Evolutionary conservation across 2,797 vertebrate species (phyloP), one percentile per base, ranked within the genome.

Genomic region (Nyctibius grandis): DNA sequence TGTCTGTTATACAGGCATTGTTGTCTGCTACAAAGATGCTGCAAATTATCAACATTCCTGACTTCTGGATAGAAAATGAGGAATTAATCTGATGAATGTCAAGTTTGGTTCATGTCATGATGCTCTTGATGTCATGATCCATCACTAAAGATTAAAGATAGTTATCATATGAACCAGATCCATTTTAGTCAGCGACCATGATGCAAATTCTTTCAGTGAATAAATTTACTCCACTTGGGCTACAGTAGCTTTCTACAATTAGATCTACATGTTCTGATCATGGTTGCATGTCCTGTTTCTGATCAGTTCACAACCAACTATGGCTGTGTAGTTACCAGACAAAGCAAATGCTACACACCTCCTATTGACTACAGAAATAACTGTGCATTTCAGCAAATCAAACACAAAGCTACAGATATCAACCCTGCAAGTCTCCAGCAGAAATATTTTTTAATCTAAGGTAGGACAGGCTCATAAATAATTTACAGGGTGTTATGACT

Each of bases 51-150:
- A 95, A 54, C 12, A 73, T 93, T 93, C 83, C 86, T 92, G 94
- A 91, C 88, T 97, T 93, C 81, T 89, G 12, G 45, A 92, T 50
- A 86, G 91, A 97, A 97, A 97, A 96, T 44, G 53, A 95, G 64
- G 91, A 97, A 96, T 79, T 97, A 96, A 95, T 95, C 91, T 94
- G 74, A 94, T 61, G 74, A 96, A 94, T 72, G 81, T 88, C 96
- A 96, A 89, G 69, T 96, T 94, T 74, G 42, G 76, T 95, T 95
- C 91, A 85, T 65, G 45, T 96, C 84, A 91, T 9, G 9, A 92
- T 92, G 86, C 38, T 96, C 89, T 92, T 53, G 51, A 60, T 95
- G 84, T 82, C 94, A 93, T 53, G 82, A 97, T 95, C 67, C 48
- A 95, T 93, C 80, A 85, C 33, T 44, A 91, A 95, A 93, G 51